Conservation (phyloP, 2,113 vertebrate species). For the Sinocyclocheilus anshuiensis region DNA sequence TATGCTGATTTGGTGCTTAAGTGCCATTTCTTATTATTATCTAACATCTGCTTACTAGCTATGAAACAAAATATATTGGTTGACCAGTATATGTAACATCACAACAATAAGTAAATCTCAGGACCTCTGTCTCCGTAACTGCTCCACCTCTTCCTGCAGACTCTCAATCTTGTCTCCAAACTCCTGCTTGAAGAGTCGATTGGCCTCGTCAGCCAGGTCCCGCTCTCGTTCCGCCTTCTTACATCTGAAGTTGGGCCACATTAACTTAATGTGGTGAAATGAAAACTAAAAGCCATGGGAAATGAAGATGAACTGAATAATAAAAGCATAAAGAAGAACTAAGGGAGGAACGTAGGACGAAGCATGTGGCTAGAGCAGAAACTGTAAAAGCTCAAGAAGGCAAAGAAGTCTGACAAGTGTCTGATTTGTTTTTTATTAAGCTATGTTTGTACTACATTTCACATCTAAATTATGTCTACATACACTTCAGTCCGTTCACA, state of each 20-base stretch:
- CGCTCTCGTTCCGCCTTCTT: constrained; percentile 86
- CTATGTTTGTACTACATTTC: constrained; percentile 86
- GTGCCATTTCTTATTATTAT: not conserved
- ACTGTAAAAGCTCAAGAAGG: constrained; percentile 65
- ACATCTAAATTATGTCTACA: constrained; percentile 91
- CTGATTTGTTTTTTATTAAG: constrained; percentile 84
- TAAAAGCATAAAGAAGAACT: constrained; percentile 22
- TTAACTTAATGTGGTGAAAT: constrained; percentile 82
- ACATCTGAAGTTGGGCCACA: constrained; percentile 93
- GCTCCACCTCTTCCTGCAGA: constrained; percentile 89
- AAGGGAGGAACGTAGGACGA: constrained; percentile 53
- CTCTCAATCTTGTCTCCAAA: constrained; percentile 98
- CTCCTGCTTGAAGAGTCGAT: constrained; percentile 96
- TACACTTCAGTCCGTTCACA: constrained; percentile 70
- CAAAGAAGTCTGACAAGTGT: constrained; percentile 81
- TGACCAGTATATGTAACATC: not conserved
- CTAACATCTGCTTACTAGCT: not conserved
- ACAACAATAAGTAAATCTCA: not conserved
- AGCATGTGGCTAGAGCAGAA: constrained; percentile 27
- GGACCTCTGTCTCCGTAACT: constrained; percentile 86
- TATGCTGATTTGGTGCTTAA: not conserved
- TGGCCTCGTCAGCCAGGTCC: constrained; percentile 87
- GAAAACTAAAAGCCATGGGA: constrained; percentile 76
- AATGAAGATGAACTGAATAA: constrained; percentile 59
- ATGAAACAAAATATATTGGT: not conserved